Percentiles rank a stretch among this genome's conserved stretches.
phyloP scores from a whole-genome alignment of 2,797 vertebrate genomes.

The Psittacula derbiana region DNA sequence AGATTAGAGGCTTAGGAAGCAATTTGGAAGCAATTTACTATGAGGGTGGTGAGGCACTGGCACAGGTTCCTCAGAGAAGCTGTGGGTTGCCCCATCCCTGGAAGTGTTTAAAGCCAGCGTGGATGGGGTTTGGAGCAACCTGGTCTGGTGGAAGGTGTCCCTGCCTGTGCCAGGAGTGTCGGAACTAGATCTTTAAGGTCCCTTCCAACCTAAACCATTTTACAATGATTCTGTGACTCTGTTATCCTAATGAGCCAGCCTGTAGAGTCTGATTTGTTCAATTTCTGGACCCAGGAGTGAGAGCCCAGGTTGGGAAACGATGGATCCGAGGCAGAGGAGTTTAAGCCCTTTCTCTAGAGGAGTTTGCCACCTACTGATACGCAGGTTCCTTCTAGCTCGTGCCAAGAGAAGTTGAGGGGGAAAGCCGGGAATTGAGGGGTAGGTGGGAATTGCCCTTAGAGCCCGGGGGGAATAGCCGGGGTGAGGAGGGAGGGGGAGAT shows the following conservation, averaged over 20 bases:
- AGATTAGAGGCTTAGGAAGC: not conserved
- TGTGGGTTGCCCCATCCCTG: not conserved
- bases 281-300: not conserved
- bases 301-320: conserved; percentile 24
- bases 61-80: not conserved
- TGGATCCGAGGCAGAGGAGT: not conserved
- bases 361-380: conserved; percentile 73
- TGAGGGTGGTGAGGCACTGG: not conserved
- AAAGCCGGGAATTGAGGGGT: not conserved
- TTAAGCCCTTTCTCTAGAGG: conserved; percentile 50
- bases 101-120: not conserved
- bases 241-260: conserved; percentile 24
- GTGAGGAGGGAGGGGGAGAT: not conserved
- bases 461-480: not conserved
- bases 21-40: not conserved
- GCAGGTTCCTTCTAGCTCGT: not conserved
- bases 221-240: not conserved
- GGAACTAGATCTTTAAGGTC: not conserved
- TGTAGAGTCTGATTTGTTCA: not conserved
- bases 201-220: not conserved
- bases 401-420: not conserved
- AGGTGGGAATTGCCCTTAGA: not conserved
- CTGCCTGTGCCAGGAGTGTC: not conserved
- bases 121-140: not conserved
- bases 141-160: not conserved